Evolutionary conservation across 92 coral and sea anemone species (phyloP).

Genomic region (Epizoanthus rinbou): DNA sequence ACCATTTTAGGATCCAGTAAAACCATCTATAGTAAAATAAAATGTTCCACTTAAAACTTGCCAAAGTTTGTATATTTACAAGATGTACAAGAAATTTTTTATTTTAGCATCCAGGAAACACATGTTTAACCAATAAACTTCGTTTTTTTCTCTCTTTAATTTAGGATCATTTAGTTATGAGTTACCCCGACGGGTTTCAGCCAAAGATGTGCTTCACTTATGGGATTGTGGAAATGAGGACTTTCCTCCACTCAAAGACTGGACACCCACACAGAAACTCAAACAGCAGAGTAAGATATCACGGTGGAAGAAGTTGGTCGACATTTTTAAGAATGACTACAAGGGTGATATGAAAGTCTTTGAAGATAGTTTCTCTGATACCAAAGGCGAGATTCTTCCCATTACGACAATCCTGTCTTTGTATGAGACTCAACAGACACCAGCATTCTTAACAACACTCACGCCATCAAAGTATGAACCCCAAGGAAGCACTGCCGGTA

Average conservation of each 20-base stretch:
- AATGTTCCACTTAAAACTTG: too few species aligned
- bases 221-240: conserved; percentile 96
- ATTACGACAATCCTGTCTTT: conserved; percentile 94
- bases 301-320: conserved; percentile 88
- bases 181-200: conserved; percentile 87
- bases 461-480: conserved; percentile 46
- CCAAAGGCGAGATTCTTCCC: conserved; percentile 89
- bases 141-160: background rate
- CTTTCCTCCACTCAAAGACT: conserved; percentile 92
- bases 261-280: conserved; percentile 94
- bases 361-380: conserved; percentile 88
- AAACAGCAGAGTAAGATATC: conserved; percentile 89
- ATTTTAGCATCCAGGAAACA: too few species aligned
- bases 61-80: too few species aligned
- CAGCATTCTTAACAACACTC: conserved; percentile 72
- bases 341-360: conserved; percentile 83
- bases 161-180: conserved; percentile 61
- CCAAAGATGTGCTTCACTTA: conserved; percentile 86
- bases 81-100: too few species aligned
- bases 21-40: too few species aligned
- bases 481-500: background rate
- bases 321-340: conserved; percentile 86
- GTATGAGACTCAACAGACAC: conserved; percentile 94
- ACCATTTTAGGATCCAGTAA: too few species aligned
- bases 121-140: background rate